Conservation (phyloP, 92 coral and sea anemone genomes). For the Diadumene lineata region DNA sequence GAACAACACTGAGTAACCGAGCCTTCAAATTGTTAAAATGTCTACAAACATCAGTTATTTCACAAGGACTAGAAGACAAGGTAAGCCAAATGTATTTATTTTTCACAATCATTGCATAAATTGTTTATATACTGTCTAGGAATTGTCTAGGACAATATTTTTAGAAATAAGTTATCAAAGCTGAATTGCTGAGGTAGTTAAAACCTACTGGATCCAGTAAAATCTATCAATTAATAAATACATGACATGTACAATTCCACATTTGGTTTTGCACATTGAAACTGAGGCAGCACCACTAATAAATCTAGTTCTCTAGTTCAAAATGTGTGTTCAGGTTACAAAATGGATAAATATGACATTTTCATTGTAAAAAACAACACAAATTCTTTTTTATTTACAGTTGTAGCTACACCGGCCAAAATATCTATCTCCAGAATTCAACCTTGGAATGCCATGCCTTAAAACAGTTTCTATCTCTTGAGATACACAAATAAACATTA, state of each 20-base stretch:
- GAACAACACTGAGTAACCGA: slow-evolving; percentile 12
- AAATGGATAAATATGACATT: not conserved
- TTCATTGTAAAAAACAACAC: not conserved
- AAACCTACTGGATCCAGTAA: not conserved
- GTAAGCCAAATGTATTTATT: slow-evolving; percentile 1
- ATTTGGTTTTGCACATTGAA: not conserved
- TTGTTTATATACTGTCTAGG: not conserved
- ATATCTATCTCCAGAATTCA: too few relatives aligned
- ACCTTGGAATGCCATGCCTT: too few relatives aligned
- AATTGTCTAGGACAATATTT: not conserved
- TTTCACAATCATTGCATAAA: not conserved
- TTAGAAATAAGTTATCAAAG: not conserved
- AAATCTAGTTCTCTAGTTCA: not conserved
- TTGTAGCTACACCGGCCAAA: not conserved
- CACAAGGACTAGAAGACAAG: not conserved
- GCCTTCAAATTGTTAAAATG: slow-evolving; percentile 5
- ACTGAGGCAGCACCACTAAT: not conserved
- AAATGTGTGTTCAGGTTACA: not conserved
- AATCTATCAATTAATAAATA: not conserved
- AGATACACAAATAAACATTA: too few relatives aligned
- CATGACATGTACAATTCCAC: not conserved
- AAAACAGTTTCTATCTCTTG: too few relatives aligned
- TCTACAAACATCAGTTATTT: not conserved
- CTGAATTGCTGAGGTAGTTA: not conserved
- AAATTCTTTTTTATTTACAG: slow-evolving; percentile 1